These are phyloP conservation scores for Octopus bimaculoides DNA, from an alignment of 1,140 invertebrate genomes.

Conservation along the genomic window DNA sequence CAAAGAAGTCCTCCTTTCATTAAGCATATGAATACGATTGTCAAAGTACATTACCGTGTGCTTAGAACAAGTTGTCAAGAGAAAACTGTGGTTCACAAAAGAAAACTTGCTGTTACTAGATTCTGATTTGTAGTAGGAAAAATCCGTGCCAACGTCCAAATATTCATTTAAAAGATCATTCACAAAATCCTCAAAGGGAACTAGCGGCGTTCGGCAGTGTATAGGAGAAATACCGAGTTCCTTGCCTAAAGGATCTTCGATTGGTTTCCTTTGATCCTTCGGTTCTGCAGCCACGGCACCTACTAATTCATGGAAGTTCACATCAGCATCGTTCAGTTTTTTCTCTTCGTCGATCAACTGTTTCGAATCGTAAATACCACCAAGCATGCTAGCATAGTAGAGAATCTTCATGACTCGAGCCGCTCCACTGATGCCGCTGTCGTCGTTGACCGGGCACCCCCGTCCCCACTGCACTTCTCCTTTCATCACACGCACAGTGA, in stretches of 20 bases:
- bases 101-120: slow-evolving; percentile 70
- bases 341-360: slow-evolving; percentile 54
- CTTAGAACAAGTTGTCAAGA: slow-evolving; percentile 89
- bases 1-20: slow-evolving; percentile 79
- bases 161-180: slow-evolving; percentile 89
- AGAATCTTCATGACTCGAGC: slow-evolving; percentile 68
- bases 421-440: slow-evolving; percentile 75
- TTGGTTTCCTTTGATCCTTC: slow-evolving; percentile 44
- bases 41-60: slow-evolving; percentile 88
- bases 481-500: slow-evolving; percentile 75
- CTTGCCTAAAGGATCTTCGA: slow-evolving; percentile 58
- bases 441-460: slow-evolving; percentile 79
- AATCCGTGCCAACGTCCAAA: slow-evolving; percentile 90
- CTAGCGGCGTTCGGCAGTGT: slow-evolving; percentile 77
- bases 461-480: slow-evolving; percentile 62
- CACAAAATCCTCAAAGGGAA: slow-evolving; percentile 87
- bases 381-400: slow-evolving; percentile 85
- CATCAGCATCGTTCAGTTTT: slow-evolving; percentile 37
- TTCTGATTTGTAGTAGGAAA: slow-evolving; percentile 75
- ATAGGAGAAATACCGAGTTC: slow-evolving; percentile 72
- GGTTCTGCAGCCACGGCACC: slow-evolving; percentile 48
- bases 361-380: slow-evolving; percentile 73
- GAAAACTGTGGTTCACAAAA: slow-evolving; percentile 88
- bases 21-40: slow-evolving; percentile 92
- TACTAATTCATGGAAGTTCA: slow-evolving; percentile 46